These are phyloP conservation scores for Carposina sasakii DNA, from an alignment of 1,140 invertebrate species.

Conservation along the genomic window DNA sequence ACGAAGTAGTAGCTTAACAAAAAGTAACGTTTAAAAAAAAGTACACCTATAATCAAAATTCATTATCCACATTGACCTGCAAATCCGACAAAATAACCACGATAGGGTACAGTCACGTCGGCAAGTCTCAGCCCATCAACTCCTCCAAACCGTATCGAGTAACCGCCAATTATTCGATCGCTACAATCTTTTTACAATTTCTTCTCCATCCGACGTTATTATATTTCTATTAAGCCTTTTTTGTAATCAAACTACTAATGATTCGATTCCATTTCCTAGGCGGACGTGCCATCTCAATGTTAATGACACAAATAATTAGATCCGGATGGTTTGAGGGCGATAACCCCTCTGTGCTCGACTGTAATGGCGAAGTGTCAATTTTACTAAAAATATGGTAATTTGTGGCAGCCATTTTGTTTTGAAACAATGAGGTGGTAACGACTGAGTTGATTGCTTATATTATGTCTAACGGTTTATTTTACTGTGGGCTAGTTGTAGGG, in stretches of 20 bases:
- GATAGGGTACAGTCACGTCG: conserved; percentile 69
- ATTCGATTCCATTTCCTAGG: conserved; percentile 71
- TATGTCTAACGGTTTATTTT: too few relatives aligned
- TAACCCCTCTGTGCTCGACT: conserved; percentile 54
- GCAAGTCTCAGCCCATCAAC: conserved; percentile 58
- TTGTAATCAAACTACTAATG: conserved; percentile 72
- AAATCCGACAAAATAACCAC: too few relatives aligned
- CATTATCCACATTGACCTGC: too few relatives aligned
- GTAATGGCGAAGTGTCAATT: conserved; percentile 62
- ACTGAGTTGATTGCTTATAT: too few relatives aligned
- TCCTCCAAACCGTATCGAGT: conserved; percentile 69
- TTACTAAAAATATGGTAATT: conserved; percentile 65
- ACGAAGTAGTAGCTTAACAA: too few relatives aligned
- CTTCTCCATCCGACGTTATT: conserved; percentile 64
- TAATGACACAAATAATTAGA: conserved; percentile 71
- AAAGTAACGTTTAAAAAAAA: too few relatives aligned
- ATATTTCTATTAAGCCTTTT: conserved; percentile 72
- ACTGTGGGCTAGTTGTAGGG: too few relatives aligned
- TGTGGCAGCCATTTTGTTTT: conserved; percentile 38
- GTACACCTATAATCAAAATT: too few relatives aligned
- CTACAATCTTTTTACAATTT: conserved; percentile 73
- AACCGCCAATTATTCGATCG: conserved; percentile 70
- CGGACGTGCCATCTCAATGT: conserved; percentile 67
- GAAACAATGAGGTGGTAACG: too few relatives aligned
- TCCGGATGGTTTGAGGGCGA: conserved; percentile 66